Evolutionary conservation across 2,888 invertebrate species (phyloP), one percentile per base, ranked within the genome.

Genomic region (Ornithoptera priamus): DNA sequence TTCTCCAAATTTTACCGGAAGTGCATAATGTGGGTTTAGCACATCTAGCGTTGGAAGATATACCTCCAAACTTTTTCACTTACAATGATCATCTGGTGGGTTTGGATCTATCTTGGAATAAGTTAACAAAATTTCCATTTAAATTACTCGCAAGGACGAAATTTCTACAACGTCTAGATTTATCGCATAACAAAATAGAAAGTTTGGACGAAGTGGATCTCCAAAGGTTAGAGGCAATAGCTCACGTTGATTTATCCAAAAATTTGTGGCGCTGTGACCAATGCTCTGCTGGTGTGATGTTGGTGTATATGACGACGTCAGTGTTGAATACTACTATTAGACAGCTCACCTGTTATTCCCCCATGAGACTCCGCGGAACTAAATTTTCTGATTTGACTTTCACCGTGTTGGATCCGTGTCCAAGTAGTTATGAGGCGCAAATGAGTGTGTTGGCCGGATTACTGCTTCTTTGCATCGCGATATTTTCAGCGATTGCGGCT

Each of bases 91-190:
- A 94, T 75, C 85, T 97, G 72, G 92, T 93, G 69, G 93, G 93
- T 72, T 89, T 97, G 73, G 96, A 97, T 88, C 87, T 97, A 77
- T 96, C 96, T 50, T 94, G 95, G 80, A 97, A 97, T 87, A 93
- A 94, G 81, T 90, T 97, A 69, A 89, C 87, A 0, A 90, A 87
- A 64, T 90, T 96, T 75, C 94, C 94, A 15, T 89, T 89, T 50
- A 93, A 94, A 76, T 85, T 94, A 62, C 83, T 96, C 0, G 86
- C 90, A 2, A 93, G 94, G 69, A 93, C 95, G 1, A 92, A 91
- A 78, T 92, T 93, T 81, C 84, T 95, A 63, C 90, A 94, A 82
- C 93, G 93, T 77, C 85, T 97, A 74, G 96, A 97, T 86, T 85
- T 96, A 76, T 96, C 96, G n/a, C 90, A 94, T 75, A 97, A 97